A percentile compares a stretch with the other conserved stretches of the same genome.
phyloP scores from a whole-genome alignment of 64 coral and sea anemone species.

The Cladopsammia gracilis region DNA sequence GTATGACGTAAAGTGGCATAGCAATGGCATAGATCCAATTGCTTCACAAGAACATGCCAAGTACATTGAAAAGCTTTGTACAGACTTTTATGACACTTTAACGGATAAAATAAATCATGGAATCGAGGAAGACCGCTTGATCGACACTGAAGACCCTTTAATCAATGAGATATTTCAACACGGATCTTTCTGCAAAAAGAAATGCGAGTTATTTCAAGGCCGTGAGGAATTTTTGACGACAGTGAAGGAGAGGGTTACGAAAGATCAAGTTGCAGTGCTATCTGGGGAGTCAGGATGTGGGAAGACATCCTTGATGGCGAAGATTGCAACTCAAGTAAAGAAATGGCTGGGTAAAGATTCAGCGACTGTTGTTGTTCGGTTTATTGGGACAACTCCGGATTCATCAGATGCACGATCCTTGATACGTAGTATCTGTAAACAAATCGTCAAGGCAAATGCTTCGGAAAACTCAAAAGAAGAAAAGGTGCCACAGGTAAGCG shows the following conservation, averaged over 20 bases:
- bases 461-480: slow-evolving; percentile 15
- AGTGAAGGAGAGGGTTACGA: slow-evolving; percentile 59
- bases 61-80: slow-evolving; percentile 86
- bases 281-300: slow-evolving; percentile 92
- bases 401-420: slow-evolving; percentile 82
- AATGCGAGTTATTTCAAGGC: slow-evolving; percentile 88
- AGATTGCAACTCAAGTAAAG: slow-evolving; percentile 60
- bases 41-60: slow-evolving; percentile 78
- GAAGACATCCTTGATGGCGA: slow-evolving; percentile 97
- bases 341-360: slow-evolving; percentile 73
- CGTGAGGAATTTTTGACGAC: slow-evolving; percentile 68
- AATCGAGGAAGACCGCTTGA: slow-evolving; percentile 60
- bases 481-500: slow-evolving; percentile 84
- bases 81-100: slow-evolving; percentile 77
- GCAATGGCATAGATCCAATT: slow-evolving; percentile 86
- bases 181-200: slow-evolving; percentile 88
- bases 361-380: slow-evolving; percentile 69
- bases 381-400: slow-evolving; percentile 92
- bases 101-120: slow-evolving; percentile 74
- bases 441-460: slow-evolving; percentile 68
- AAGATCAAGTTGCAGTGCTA: slow-evolving; percentile 68
- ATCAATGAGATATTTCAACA: slow-evolving; percentile 92
- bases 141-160: slow-evolving; percentile 65
- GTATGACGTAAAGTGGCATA: slow-evolving; percentile 89
- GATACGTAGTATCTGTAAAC: slow-evolving; percentile 84